Percentiles rank a stretch among this genome's conserved stretches.
These are phyloP conservation scores for Erpobdella octoculata DNA, from an alignment of 2,888 invertebrate genomes.

Conservation along the genomic window DNA sequence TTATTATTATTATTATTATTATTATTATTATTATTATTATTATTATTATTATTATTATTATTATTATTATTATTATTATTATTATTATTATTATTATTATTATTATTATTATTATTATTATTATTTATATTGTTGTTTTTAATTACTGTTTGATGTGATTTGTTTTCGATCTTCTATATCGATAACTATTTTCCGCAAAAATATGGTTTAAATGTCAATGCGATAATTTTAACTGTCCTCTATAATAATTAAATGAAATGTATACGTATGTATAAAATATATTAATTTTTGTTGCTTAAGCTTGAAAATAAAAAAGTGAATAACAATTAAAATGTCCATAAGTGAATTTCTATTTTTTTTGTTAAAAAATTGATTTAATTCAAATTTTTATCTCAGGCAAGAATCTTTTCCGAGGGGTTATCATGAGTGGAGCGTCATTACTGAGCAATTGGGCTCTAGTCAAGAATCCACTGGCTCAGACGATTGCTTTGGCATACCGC, in stretches of 20 bases:
- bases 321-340: too few relatives aligned
- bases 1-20: not conserved
- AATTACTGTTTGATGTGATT: not conserved
- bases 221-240: too few relatives aligned
- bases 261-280: too few relatives aligned
- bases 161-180: not conserved
- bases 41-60: not conserved
- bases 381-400: slow-evolving; percentile 39
- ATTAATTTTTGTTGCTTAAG: too few relatives aligned
- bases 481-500: slow-evolving; percentile 43
- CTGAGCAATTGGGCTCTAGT: slow-evolving; percentile 47
- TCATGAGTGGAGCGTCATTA: slow-evolving; percentile 79
- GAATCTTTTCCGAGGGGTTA: slow-evolving; percentile 63
- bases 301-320: too few relatives aligned
- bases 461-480: slow-evolving; percentile 44
- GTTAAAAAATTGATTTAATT: not conserved
- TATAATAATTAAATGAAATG: too few relatives aligned
- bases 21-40: not conserved
- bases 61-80: not conserved
- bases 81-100: slow-evolving; percentile 3
- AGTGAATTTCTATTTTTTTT: too few relatives aligned
- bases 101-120: slow-evolving; percentile 8
- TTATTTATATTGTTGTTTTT: not conserved
- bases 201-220: too few relatives aligned
- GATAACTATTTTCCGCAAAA: not conserved